phyloP scores from a whole-genome alignment of 2,888 invertebrate genomes.

The Mongoloraphidia duomilia region DNA sequence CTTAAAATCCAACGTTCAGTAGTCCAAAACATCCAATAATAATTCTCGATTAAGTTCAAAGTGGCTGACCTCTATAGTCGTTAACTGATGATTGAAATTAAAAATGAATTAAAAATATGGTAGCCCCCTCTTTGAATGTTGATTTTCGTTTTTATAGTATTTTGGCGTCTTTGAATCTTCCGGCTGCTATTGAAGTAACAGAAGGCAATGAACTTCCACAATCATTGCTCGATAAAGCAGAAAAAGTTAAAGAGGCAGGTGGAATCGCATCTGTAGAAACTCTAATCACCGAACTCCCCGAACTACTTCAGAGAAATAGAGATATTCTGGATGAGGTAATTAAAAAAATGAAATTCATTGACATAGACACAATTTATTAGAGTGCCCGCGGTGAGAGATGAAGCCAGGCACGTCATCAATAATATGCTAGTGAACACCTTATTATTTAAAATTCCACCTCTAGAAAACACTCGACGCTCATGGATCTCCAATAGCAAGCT shows the following conservation, averaged over 20 bases:
- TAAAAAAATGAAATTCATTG: neutral
- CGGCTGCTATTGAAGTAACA: constrained; percentile 86
- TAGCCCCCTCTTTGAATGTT: neutral
- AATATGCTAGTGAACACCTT: too few species aligned
- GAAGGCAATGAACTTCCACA: constrained; percentile 66
- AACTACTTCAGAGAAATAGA: constrained; percentile 76
- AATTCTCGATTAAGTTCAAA: too few species aligned
- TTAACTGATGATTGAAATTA: neutral
- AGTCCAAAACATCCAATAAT: neutral
- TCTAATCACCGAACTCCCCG: constrained; percentile 77
- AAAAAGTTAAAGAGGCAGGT: constrained; percentile 58
- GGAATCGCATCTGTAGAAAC: constrained; percentile 57
- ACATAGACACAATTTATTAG: neutral
- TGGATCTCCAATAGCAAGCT: too few species aligned
- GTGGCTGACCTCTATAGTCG: too few species aligned
- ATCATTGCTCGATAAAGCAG: constrained; percentile 76
- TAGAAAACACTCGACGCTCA: too few species aligned
- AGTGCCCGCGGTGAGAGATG: too few species aligned
- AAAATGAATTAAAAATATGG: neutral
- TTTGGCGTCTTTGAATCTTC: constrained; percentile 85
- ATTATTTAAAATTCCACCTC: too few species aligned
- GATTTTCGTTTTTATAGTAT: constrained; percentile 35
- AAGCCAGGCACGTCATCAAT: too few species aligned
- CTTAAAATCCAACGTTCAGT: neutral
- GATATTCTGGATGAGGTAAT: constrained; percentile 86